Evolutionary conservation across 2,888 invertebrate genomes (phyloP), one percentile per base, ranked within the genome.

Genomic region (Psylliodes chrysocephalus): DNA sequence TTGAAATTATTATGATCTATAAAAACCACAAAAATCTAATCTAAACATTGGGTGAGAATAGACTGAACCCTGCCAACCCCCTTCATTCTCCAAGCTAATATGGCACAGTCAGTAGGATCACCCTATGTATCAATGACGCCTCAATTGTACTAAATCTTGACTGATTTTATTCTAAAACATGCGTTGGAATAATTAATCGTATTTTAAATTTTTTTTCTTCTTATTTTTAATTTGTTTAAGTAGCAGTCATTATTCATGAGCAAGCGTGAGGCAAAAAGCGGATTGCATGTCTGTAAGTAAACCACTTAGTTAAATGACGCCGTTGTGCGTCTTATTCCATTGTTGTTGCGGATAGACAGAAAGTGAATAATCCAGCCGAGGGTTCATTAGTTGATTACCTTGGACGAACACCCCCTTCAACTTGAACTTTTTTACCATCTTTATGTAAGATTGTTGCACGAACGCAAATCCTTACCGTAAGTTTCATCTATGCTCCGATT

Each of bases 261-360:
- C 22, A 40, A 66, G 47, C 57, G 54, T 56, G 62, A 63, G 64
- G 61, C 35, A 63, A 62, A 73, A 75, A 71, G 73, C 71, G 73
- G 74, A 74, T 79, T 77, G 79, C 78, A 79, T 79, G 78, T 77
- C 76, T 76, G 74, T 77, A 72, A 72, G 71, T 71, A 75, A 65
- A 73, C 73, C 78, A 79, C 78, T 79, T 76, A 78, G 75, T 76
- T 77, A 79, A 79, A 79, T 78, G 77, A 75, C 75, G 60, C 54
- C 44, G 71, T 73, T 71, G 71, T 70, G 71, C 76, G 74, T 78
- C 77, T 77, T 77, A 75, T 75, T 70, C 71, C 72, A 70, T 71
- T 69, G 69, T 63, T 63, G 59, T 54, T 42, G 60, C 62, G 57
- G 47, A 49, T 33, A 56, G 46, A 46, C 33, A 47, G 56, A 19